Conservation (phyloP, 64 coral and sea anemone species). For the Montipora cactus region DNA sequence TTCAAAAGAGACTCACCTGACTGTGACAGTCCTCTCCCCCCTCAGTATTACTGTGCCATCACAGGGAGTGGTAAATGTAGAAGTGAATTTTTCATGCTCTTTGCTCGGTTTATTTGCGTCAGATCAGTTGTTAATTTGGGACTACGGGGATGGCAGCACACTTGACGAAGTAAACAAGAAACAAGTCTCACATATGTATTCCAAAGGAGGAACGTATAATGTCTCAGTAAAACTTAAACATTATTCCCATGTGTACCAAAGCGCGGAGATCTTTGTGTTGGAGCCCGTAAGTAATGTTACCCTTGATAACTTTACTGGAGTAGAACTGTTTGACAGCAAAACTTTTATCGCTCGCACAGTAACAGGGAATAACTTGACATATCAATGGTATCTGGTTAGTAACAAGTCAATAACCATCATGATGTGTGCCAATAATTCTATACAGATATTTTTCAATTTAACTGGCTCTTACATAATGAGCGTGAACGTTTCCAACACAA, state of each 20-base stretch:
- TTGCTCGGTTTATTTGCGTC: constrained; percentile 34
- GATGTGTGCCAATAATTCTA: constrained; percentile 30
- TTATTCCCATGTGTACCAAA: neutral
- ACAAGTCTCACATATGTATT: constrained; percentile 29
- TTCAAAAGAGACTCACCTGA: constrained; percentile 26
- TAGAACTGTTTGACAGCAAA: constrained; percentile 75
- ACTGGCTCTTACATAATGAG: constrained; percentile 66
- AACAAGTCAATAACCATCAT: constrained; percentile 22
- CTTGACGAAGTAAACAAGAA: neutral
- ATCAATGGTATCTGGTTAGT: constrained; percentile 65
- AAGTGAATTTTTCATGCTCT: constrained; percentile 25
- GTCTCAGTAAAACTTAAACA: constrained; percentile 46
- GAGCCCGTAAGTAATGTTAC: constrained; percentile 53
- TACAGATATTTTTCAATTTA: constrained; percentile 62
- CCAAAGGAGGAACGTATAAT: constrained; percentile 30
- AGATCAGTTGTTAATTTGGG: constrained; percentile 64
- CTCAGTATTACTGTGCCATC: constrained; percentile 44
- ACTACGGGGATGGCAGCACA: constrained; percentile 57
- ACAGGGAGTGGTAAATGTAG: neutral
- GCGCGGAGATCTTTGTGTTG: constrained; percentile 55
- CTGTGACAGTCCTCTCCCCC: constrained; percentile 45
- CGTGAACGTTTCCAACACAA: constrained; percentile 79
- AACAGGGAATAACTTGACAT: constrained; percentile 86
- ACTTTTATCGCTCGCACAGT: constrained; percentile 46
- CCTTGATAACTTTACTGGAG: constrained; percentile 68